Evolutionary conservation across 2,113 vertebrate genomes (phyloP).

Genomic region (Calyptomena viridis): DNA sequence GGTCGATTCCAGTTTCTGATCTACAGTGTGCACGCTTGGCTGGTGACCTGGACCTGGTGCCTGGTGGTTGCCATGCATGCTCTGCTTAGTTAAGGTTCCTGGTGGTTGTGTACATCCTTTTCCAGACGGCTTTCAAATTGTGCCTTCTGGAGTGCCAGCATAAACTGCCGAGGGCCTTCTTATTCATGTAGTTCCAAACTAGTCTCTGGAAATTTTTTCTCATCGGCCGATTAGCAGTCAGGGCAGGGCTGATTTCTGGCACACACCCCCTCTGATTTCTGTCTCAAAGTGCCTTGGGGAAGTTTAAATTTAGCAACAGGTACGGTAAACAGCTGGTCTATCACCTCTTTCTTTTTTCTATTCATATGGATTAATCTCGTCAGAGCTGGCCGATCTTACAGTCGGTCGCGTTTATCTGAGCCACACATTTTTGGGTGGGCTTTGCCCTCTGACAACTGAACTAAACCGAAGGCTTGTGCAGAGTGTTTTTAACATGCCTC

Average conservation of each 20-base stretch:
- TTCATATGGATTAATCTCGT: rapidly evolving
- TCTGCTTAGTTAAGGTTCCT: not conserved
- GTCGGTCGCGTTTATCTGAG: not conserved
- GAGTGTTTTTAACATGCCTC: rapidly evolving
- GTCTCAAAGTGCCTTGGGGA: not conserved
- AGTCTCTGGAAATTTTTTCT: not conserved
- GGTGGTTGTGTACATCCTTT: rapidly evolving
- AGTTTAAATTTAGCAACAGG: not conserved
- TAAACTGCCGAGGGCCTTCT: not conserved
- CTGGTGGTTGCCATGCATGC: not conserved
- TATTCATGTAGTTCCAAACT: rapidly evolving
- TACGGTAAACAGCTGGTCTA: not conserved
- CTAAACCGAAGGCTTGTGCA: not conserved
- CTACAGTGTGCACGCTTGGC: not conserved
- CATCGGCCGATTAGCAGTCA: not conserved
- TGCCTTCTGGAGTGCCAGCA: not conserved
- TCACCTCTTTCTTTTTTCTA: not conserved
- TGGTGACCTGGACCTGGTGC: not conserved
- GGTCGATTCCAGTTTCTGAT: not conserved
- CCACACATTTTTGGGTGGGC: not conserved
- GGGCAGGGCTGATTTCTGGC: not conserved
- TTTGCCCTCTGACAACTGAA: not conserved
- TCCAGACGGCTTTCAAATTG: rapidly evolving
- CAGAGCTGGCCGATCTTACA: rapidly evolving
- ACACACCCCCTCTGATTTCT: not conserved